Conservation (phyloP, 1,140 invertebrate species). For the Drosophila parvula region DNA sequence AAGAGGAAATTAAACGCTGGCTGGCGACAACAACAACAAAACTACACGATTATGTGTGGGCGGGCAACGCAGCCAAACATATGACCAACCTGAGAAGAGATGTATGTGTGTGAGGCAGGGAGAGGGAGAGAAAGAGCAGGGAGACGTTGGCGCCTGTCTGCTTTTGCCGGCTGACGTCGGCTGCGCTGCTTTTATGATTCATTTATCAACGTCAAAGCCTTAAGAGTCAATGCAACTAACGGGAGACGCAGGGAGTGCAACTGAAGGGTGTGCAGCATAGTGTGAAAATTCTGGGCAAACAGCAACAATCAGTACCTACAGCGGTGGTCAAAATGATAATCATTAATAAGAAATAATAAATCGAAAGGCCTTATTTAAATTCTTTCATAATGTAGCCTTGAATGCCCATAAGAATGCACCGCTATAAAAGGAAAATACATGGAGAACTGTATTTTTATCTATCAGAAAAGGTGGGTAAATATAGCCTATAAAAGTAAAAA, state of each 20-base stretch:
- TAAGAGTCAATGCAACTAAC: slow-evolving; percentile 66
- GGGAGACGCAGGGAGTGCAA: slow-evolving; percentile 7
- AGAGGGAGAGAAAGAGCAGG: slow-evolving; percentile 19
- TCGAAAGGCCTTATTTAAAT: not conserved
- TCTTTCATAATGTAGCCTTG: not conserved
- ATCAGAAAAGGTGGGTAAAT: not conserved
- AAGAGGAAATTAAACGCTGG: slow-evolving; percentile 39
- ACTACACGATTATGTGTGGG: slow-evolving; percentile 30
- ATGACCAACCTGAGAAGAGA: slow-evolving; percentile 42
- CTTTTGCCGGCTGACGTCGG: slow-evolving; percentile 48
- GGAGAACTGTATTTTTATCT: not conserved
- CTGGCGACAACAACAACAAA: slow-evolving; percentile 27
- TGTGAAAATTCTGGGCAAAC: slow-evolving; percentile 65
- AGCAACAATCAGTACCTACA: slow-evolving; percentile 24
- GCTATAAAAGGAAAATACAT: not conserved
- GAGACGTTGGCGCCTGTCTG: slow-evolving; percentile 50
- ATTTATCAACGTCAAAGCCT: slow-evolving; percentile 77
- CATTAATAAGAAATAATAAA: not conserved
- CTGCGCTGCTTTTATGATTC: slow-evolving; percentile 77
- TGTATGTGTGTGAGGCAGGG: not conserved
- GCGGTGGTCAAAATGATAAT: slow-evolving; percentile 11
- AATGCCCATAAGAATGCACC: not conserved
- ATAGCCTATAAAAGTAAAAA: not conserved
- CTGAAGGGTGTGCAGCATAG: slow-evolving; percentile 25
- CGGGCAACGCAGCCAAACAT: slow-evolving; percentile 52